Evolutionary conservation across 2,797 vertebrate genomes (phyloP).

Genomic region (Paedocypris micromegethes): DNA sequence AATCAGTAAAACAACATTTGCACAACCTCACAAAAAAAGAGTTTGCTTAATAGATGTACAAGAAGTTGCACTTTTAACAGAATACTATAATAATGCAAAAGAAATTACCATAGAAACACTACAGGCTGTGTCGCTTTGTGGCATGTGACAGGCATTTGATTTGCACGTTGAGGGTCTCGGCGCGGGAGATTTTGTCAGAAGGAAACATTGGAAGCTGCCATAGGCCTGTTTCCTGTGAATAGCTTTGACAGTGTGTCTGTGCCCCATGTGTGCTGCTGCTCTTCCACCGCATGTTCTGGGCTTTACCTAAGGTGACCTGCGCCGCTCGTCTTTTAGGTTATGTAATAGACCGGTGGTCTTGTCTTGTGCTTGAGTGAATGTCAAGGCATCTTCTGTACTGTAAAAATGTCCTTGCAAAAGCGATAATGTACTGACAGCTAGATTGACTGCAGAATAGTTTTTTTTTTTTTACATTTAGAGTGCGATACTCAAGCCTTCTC

Average conservation of each 20-base stretch:
- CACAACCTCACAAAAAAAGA: background rate
- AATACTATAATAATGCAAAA: no score
- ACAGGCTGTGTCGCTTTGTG: background rate
- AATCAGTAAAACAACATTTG: slow-evolving; percentile 17
- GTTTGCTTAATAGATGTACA: no score
- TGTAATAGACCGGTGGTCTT: slow-evolving; percentile 39
- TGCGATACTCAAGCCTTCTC: no score
- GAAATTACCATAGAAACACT: background rate
- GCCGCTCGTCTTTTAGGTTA: slow-evolving; percentile 44
- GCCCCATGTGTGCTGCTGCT: slow-evolving; percentile 45
- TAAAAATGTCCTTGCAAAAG: no score
- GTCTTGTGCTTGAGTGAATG: slow-evolving; percentile 15
- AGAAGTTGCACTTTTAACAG: no score
- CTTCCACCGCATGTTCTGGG: slow-evolving; percentile 47
- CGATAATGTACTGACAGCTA: no score
- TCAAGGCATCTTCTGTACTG: no score
- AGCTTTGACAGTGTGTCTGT: slow-evolving; percentile 50
- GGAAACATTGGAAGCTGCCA: slow-evolving; percentile 42
- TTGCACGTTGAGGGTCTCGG: slow-evolving; percentile 18
- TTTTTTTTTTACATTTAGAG: no score
- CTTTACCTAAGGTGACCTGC: slow-evolving; percentile 47
- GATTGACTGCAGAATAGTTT: no score
- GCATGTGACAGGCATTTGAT: background rate
- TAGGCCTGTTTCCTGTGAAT: slow-evolving; percentile 48
- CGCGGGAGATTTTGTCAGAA: slow-evolving; percentile 26